Evolutionary conservation across 2,888 invertebrate genomes (phyloP), one percentile per base, ranked within the genome.

Genomic region (Sphaerophoria rueppellii): DNA sequence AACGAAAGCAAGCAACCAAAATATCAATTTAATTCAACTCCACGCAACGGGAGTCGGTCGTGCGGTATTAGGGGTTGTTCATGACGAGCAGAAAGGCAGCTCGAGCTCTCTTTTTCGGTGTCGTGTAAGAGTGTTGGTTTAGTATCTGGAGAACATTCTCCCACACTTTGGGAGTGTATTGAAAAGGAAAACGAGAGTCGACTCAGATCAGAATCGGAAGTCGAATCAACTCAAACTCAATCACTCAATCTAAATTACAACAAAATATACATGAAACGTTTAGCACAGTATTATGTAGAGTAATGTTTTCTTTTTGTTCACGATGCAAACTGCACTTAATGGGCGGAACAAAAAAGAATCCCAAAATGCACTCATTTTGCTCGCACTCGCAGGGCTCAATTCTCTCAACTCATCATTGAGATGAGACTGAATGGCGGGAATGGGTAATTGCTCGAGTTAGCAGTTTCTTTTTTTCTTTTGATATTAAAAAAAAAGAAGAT

Each of bases 11-110:
- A 72, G 63, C 73, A 85, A 85, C 72, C 76, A 67, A 85, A 85
- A 85, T 85, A 81, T 85, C 73, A 85, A 81, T 85, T 81, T 81
- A 65, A 85, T 81, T 81, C 71, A 60, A 74, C 82, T 82, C 58
- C 65, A 65, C 63, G 74, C 78, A 57, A n/a, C 61, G 6, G 57
- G 12, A 50, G 43, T 37, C 65, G 48, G 63, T 32, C 16, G 6
- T 7, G 57, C 35, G 43, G 11, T 4, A 37, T 14, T 40, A 6
- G 12, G 40, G 50, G 14, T 4, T 9, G 14, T 16, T 50, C 69
- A 58, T 52, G 16, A 16, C 78, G 16, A 14, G 7, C 46, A 67
- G 3, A 12, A 11, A 48, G 60, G 46, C 24, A 46, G 70, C 81
- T 69, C 6, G 40, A 74, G 50, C 52, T 24, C 9, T 40, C 40